Conservation (phyloP, 2,888 invertebrate genomes). For the Priocnemis perturbator region DNA sequence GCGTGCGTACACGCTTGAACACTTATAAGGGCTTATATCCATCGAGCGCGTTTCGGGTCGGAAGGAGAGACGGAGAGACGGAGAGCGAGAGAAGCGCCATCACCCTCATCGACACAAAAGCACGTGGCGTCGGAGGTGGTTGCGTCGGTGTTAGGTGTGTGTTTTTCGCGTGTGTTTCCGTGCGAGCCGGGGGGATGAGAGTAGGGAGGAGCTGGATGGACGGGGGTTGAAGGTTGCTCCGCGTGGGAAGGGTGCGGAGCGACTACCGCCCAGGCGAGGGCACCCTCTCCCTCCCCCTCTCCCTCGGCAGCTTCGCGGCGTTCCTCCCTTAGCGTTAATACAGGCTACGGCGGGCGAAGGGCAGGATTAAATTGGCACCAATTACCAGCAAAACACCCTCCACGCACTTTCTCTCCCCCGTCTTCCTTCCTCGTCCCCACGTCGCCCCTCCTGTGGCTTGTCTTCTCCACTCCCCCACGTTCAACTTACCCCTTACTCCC, state of each 20-base stretch:
- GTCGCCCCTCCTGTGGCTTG: not conserved
- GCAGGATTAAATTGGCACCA: constrained; percentile 82
- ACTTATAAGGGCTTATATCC: too few relatives aligned
- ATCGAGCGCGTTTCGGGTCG: too few relatives aligned
- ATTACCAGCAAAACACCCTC: constrained; percentile 80
- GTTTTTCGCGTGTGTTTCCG: not conserved
- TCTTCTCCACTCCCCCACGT: constrained; percentile 20
- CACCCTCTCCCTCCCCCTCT: too few relatives aligned
- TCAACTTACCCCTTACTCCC: constrained; percentile 46
- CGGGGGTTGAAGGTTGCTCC: too few relatives aligned
- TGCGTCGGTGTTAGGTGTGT: not conserved
- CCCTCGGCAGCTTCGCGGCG: constrained; percentile 34
- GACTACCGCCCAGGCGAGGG: constrained; percentile 32
- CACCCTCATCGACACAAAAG: constrained; percentile 20
- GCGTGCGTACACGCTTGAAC: not conserved
- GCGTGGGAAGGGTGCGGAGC: constrained; percentile 57
- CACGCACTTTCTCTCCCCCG: constrained; percentile 67
- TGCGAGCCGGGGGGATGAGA: constrained; percentile 19
- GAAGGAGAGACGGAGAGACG: constrained; percentile 12
- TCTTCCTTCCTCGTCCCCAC: constrained; percentile 19
- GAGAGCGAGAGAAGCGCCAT: too few relatives aligned
- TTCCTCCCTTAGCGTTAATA: constrained; percentile 70
- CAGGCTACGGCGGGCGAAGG: constrained; percentile 75
- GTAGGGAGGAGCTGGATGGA: constrained; percentile 6
- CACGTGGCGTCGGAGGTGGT: constrained; percentile 32